Percentiles rank a stretch among this genome's conserved stretches.
phyloP scores from a whole-genome alignment of 2,888 invertebrate species.

The Alloplasta piceator region DNA sequence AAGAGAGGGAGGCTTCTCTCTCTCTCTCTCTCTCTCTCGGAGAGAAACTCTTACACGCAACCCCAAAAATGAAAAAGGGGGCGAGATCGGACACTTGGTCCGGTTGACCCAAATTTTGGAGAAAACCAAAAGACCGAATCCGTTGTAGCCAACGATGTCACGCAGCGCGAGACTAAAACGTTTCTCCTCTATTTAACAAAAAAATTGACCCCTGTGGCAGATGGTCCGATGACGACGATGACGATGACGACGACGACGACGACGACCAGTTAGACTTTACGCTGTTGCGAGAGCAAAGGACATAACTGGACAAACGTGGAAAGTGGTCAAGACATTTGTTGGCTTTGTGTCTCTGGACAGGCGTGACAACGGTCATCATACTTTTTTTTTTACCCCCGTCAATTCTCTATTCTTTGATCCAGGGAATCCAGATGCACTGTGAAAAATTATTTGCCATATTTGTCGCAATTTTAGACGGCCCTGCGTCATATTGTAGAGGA shows the following conservation, averaged over 20 bases:
- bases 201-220: conserved; percentile 69
- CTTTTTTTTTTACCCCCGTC: conserved; percentile 2
- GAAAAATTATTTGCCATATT: no score
- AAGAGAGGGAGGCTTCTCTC: background rate
- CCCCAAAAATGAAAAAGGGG: conserved; percentile 62
- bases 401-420: background rate
- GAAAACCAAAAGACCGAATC: conserved; percentile 72
- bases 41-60: conserved; percentile 55
- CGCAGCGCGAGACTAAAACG: conserved; percentile 52
- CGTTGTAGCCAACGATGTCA: conserved; percentile 52
- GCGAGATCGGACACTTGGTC: conserved; percentile 64
- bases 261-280: conserved; percentile 58
- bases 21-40: background rate
- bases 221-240: conserved; percentile 73
- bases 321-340: conserved; percentile 46
- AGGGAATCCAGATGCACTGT: background rate
- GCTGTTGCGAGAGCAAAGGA: conserved; percentile 6
- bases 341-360: conserved; percentile 8
- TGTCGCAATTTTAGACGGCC: no score
- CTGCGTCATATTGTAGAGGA: no score
- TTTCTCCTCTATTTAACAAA: conserved; percentile 16
- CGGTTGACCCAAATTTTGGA: conserved; percentile 75
- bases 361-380: conserved; percentile 47
- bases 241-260: conserved; percentile 67
- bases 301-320: conserved; percentile 36